Conservation (phyloP, 2,888 invertebrate species). For the Autographa gamma region DNA sequence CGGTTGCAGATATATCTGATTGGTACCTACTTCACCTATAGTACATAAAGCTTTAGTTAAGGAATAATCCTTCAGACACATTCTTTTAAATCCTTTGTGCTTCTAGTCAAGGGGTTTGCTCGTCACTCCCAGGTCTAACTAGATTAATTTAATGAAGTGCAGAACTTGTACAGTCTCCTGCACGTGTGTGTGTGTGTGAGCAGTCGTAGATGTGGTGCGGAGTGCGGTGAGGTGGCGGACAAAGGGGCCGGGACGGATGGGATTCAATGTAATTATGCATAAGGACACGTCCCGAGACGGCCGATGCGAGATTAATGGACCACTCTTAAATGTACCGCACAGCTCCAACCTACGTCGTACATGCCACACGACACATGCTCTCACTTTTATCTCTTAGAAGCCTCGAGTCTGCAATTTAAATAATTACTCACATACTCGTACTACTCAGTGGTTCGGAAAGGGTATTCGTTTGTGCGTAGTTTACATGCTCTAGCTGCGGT, state of each 20-base stretch:
- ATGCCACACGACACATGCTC: neutral
- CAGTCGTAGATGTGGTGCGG: constrained; percentile 29
- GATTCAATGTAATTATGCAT: constrained; percentile 68
- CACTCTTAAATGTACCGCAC: constrained; percentile 44
- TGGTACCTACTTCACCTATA: neutral
- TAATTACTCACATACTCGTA: constrained; percentile 15
- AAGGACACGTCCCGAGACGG: constrained; percentile 56
- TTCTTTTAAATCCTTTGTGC: neutral
- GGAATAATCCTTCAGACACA: neutral
- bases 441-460: neutral
- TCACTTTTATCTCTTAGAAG: constrained; percentile 14
- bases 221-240: constrained; percentile 37
- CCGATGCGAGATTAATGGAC: constrained; percentile 63
- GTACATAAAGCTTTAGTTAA: neutral
- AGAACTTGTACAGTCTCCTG: constrained; percentile 33
- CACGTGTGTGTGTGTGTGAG: constrained; percentile 11
- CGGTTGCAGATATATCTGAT: neutral
- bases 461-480: constrained; percentile 3
- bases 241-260: constrained; percentile 57
- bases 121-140: constrained; percentile 14
- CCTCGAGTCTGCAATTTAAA: constrained; percentile 23
- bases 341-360: constrained; percentile 2
- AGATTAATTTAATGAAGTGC: constrained; percentile 51
- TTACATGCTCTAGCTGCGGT: neutral
- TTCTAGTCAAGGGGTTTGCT: neutral